Evolutionary conservation across 92 coral and sea anemone genomes (phyloP), one percentile per base, ranked within the genome.

Genomic region (Parazoanthus darwini): DNA sequence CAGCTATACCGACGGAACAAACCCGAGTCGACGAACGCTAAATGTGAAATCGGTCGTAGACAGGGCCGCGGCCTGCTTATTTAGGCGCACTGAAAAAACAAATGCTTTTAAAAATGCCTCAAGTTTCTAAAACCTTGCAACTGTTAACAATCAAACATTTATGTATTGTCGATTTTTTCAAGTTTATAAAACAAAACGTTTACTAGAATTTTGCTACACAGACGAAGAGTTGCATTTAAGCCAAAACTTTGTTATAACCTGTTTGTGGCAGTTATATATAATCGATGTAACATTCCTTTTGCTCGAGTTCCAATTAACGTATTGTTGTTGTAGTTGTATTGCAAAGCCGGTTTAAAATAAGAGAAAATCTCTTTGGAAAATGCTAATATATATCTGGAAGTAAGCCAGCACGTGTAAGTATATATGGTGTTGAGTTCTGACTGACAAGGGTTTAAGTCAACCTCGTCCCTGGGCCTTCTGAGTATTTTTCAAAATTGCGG

Each of bases 371-470:
- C 26, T 70, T 38, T 70, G 75, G 18, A 70, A 70, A 6, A 25
- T 70, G 26, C 75, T 70, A 70, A 70, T 70, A 70, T 70, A 70
- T 70, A 25, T n/a, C 10, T 67, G 26, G 33, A 70, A 70, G 75
- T 70, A 70, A 70, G 38, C 25, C 9, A 25, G 18, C 75, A 3
- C 36, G 75, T 70, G 33, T 29, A 29, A 29, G 75, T 2, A n/a
- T n/a, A n/a, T n/a, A 13, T 70, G 75, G 22, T 13, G 36, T n/a
- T 70, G 75, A 70, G 72, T 70, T 70, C 35, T 70, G 35, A 70
- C 75, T 70, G 75, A n/a, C 72, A 26, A 66, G 72, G 72, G 25
- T 66, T 66, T 38, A n/a, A n/a, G n/a, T n/a, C n/a, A n/a, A n/a
- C n/a, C n/a, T n/a, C n/a, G n/a, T n/a, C n/a, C n/a, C n/a, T n/a